phyloP scores from a whole-genome alignment of 2,113 vertebrate genomes.

The Triplophysa rosa region DNA sequence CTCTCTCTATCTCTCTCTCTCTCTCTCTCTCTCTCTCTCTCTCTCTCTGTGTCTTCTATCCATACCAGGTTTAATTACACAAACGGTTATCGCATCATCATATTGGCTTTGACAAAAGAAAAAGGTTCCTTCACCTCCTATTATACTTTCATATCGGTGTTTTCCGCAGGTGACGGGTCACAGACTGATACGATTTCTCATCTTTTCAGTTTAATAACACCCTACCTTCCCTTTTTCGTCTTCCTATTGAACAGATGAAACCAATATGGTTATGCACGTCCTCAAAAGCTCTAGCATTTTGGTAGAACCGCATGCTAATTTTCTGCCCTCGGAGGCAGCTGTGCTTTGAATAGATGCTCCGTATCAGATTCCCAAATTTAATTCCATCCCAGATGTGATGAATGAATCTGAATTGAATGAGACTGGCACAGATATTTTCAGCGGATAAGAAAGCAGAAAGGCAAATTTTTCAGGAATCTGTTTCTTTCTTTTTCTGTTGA shows the following conservation, averaged over 20 bases:
- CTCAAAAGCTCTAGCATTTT: constrained; percentile 32
- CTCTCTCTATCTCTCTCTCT: no score
- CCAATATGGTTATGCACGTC: constrained; percentile 12
- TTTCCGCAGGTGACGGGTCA: constrained; percentile 31
- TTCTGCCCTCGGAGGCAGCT: constrained; percentile 7
- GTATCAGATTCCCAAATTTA: neutral
- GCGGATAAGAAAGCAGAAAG: neutral
- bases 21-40: no score
- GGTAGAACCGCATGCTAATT: neutral
- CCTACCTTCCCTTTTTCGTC: neutral
- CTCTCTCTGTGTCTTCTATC: no score
- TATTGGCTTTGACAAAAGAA: constrained; percentile 44
- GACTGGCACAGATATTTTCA: neutral
- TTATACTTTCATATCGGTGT: constrained; percentile 29
- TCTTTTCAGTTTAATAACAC: constrained; percentile 44
- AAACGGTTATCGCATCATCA: constrained; percentile 38
- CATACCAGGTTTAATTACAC: constrained; percentile 34
- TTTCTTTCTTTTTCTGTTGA: no score
- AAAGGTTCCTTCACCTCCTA: constrained; percentile 19
- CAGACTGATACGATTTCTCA: constrained; percentile 26
- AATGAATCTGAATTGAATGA: constrained; percentile 10
- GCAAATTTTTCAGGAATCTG: neutral
- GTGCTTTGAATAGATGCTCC: constrained; percentile 36
- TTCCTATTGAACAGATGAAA: constrained; percentile 31
- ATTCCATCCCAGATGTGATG: constrained; percentile 13